Evolutionary conservation across 2,113 vertebrate species (phyloP).

Genomic region (Lamprologus callipterus): DNA sequence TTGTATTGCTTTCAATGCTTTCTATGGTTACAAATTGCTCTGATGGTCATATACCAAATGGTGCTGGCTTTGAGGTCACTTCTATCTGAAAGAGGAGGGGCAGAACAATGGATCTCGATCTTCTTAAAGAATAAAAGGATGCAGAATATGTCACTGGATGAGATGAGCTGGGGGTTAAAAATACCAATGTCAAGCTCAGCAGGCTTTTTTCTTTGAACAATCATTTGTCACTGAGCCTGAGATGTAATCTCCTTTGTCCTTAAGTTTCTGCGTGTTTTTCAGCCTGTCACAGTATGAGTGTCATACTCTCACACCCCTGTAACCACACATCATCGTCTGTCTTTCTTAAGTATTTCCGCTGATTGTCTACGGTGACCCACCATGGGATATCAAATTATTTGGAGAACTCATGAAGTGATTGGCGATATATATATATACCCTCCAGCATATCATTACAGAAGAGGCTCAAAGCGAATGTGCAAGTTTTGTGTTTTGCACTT

Average conservation of each 20-base stretch:
- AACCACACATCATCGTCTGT: not conserved
- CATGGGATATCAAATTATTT: not conserved
- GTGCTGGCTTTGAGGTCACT: not conserved
- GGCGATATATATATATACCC: not conserved
- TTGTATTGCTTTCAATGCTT: not conserved
- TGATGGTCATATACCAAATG: not conserved
- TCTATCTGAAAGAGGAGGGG: not conserved
- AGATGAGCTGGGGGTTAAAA: not conserved
- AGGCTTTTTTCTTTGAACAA: not conserved
- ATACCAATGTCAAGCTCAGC: not conserved
- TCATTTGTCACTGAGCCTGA: not conserved
- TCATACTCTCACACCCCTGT: not conserved
- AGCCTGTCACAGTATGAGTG: not conserved
- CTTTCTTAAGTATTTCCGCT: not conserved
- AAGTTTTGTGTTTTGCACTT: not conserved
- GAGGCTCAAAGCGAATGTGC: not conserved
- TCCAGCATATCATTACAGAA: not conserved
- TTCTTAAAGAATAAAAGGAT: not conserved
- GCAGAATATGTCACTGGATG: not conserved
- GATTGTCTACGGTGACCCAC: not conserved
- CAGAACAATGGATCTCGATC: not conserved
- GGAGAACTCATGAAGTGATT: not conserved
- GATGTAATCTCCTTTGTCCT: not conserved
- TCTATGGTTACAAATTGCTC: constrained; percentile 1
- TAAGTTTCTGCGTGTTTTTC: not conserved